Base-by-base conservation (phyloP, 2,797 vertebrate genomes). In the Australoheros facetus region DNA sequence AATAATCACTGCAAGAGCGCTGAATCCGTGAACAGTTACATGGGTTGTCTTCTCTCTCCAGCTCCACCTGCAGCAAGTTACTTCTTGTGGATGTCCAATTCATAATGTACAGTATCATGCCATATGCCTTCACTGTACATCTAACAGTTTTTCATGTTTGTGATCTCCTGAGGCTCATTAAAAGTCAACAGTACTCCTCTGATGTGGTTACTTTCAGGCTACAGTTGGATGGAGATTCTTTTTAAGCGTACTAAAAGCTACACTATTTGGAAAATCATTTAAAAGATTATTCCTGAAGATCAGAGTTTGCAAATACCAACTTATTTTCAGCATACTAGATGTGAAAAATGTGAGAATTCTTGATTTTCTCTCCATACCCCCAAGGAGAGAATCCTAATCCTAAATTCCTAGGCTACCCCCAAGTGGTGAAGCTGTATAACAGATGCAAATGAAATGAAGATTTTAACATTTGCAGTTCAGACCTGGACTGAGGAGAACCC, bases 361-460 rank as follows among this genome's bases (percentile, higher is more conserved):
- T 37, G 37, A 37, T 42, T 39, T 39, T 39, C 37, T 13, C 39
- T 4, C 10, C 30, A 0, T 1, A 6, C 45, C 45, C 16, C 45
- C 45, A 30, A 69, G 64, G 23, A 10, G 1, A 51, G 64, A 0
- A 51, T 30, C 42, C 64, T 37, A 37, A 37, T 30, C 42, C 64
- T 3, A 37, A 37, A 11, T 37, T 37, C 37, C 86, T 37, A 51
- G 12, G 62, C 71, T 90, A 85, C 86, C 88, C 84, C 79, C 89
- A 56, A 73, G 84, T 85, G 89, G 88, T 84, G 51, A 70, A 14
- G 3, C 4, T 45, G 45, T 51, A 17, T 34, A 45, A 71, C 8
- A 30, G 57, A 23, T 6, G 19, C 12, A 42, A 75, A 56, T 51
- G 2, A 9, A 34, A 32, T 19, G 5, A 34, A 7, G 45, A 48